Evolutionary conservation across 2,797 vertebrate species (phyloP).

Genomic region (Pipistrellus pygmaeus): DNA sequence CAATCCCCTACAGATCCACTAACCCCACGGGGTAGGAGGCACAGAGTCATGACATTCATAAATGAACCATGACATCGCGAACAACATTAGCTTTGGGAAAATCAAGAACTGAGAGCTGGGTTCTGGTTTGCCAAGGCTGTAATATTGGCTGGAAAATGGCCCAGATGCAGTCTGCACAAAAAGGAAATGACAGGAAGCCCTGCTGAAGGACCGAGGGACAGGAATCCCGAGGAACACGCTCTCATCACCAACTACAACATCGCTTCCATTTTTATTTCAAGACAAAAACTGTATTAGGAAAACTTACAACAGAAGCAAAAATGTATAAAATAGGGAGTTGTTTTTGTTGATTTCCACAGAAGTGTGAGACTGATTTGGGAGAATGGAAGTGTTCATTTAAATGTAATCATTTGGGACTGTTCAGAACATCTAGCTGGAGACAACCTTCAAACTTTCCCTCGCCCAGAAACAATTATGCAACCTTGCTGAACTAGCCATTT

Average conservation of each 20-base stretch:
- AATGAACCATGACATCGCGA: neutral
- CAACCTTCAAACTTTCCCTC: neutral
- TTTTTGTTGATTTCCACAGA: neutral
- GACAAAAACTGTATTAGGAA: neutral
- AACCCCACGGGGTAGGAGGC: conserved; percentile 12
- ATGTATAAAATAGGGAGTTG: neutral
- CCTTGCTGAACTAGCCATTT: neutral
- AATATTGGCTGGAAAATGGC: neutral
- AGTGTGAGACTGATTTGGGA: neutral
- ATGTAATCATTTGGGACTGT: neutral
- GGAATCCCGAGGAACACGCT: neutral
- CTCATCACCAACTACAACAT: neutral
- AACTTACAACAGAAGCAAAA: neutral
- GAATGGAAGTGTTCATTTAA: neutral
- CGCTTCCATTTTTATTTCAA: neutral
- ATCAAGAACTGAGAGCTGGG: neutral
- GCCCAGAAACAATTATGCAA: neutral
- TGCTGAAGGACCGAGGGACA: neutral
- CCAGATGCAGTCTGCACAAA: neutral
- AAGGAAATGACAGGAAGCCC: neutral
- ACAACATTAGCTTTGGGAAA: neutral
- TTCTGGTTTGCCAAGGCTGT: neutral
- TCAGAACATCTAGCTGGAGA: neutral
- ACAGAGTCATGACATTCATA: neutral
- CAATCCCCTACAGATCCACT: conserved; percentile 27